phyloP scores from a whole-genome alignment of 2,888 invertebrate genomes.

The Antheraea yamamai region DNA sequence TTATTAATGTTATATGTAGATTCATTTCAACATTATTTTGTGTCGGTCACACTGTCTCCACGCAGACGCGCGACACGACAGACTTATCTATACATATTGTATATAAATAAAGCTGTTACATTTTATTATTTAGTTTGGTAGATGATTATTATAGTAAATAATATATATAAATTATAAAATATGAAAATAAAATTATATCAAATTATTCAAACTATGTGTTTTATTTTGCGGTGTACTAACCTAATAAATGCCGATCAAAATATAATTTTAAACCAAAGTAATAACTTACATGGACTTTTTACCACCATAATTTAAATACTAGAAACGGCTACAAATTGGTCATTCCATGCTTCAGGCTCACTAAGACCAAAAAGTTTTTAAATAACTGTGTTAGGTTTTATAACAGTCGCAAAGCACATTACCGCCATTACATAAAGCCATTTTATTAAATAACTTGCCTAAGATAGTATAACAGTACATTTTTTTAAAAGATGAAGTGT shows the following conservation, averaged over 20 bases:
- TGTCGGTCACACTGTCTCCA: constrained; percentile 36
- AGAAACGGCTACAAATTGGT: too few relatives aligned
- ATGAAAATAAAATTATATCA: constrained; percentile 79
- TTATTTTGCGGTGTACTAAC: constrained; percentile 19
- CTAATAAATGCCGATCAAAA: neutral
- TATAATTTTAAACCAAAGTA: neutral
- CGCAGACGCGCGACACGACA: constrained; percentile 27
- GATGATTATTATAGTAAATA: constrained; percentile 79
- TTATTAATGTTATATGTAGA: constrained; percentile 73
- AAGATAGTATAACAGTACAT: too few relatives aligned
- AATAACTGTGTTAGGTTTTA: too few relatives aligned
- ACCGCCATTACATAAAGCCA: too few relatives aligned
- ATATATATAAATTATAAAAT: constrained; percentile 73
- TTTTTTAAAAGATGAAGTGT: too few relatives aligned
- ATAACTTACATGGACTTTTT: too few relatives aligned
- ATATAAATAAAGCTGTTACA: constrained; percentile 80
- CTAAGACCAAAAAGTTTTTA: too few relatives aligned
- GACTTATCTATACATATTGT: constrained; percentile 77
- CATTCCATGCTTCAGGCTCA: too few relatives aligned
- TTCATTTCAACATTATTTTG: constrained; percentile 68
- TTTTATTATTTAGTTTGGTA: constrained; percentile 81
- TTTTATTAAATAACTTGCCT: too few relatives aligned
- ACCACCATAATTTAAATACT: too few relatives aligned
- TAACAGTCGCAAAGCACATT: too few relatives aligned
- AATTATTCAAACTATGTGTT: constrained; percentile 44